Conservation (phyloP, 2,797 vertebrate genomes). For the Alcedo quadribrachys region DNA sequence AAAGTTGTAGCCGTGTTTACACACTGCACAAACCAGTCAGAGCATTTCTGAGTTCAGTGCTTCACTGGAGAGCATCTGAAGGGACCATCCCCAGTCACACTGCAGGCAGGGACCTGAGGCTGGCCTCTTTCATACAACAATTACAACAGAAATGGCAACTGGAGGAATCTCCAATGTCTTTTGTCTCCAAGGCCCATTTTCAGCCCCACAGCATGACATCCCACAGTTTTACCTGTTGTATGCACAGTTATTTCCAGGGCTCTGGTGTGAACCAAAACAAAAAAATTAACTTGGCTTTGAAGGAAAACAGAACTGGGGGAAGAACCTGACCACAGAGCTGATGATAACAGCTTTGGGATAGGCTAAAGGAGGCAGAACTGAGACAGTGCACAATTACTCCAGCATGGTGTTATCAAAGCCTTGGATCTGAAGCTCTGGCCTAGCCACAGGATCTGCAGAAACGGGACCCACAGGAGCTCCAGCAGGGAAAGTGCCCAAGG, state of each 20-base stretch:
- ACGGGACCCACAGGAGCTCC: background rate
- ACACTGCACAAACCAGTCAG: background rate
- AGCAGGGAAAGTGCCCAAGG: background rate
- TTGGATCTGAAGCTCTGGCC: background rate
- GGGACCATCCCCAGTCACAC: background rate
- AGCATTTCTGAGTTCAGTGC: background rate
- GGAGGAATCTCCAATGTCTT: background rate
- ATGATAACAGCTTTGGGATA: background rate
- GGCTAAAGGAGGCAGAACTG: background rate
- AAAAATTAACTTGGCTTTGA: background rate
- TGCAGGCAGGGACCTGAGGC: background rate
- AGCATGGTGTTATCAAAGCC: background rate
- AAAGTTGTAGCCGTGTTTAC: background rate
- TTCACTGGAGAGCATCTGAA: background rate
- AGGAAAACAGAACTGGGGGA: background rate
- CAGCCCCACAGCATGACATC: background rate
- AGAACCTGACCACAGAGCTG: background rate
- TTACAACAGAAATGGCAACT: background rate
- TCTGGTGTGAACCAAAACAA: background rate
- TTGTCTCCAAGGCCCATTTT: background rate
- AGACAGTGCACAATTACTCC: background rate
- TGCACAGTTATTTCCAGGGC: background rate
- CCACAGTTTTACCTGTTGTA: background rate
- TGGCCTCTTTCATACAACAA: background rate
- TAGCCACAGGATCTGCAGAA: background rate